Evolutionary conservation across 2,888 invertebrate species (phyloP).

Genomic region (Drosophila ustulata): DNA sequence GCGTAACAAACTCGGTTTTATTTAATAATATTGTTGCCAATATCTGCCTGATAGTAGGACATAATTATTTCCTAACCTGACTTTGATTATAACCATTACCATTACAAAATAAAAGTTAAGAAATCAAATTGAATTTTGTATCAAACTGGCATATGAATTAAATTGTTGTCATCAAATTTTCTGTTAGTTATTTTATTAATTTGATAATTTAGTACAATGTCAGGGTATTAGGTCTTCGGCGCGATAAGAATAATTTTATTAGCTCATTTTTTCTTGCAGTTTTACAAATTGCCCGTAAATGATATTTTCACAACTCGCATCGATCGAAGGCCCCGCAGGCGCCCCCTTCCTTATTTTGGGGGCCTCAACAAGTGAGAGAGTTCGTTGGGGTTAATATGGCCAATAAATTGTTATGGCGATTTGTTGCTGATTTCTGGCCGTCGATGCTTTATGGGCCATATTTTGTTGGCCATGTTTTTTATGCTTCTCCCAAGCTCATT

Average conservation of each 20-base stretch:
- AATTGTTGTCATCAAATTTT: neutral
- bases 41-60: neutral
- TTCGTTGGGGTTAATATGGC: constrained; percentile 76
- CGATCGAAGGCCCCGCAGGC: constrained; percentile 65
- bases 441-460: constrained; percentile 74
- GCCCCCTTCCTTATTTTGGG: constrained; percentile 14
- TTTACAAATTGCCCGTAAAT: constrained; percentile 82
- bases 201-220: neutral
- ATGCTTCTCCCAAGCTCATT: constrained; percentile 7
- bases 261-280: constrained; percentile 22
- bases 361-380: constrained; percentile 68
- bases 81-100: neutral
- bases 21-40: neutral
- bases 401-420: constrained; percentile 79
- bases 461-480: constrained; percentile 34
- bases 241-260: neutral
- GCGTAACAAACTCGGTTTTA: neutral
- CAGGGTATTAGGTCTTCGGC: constrained; percentile 29
- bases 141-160: too few species aligned
- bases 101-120: neutral
- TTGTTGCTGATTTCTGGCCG: constrained; percentile 65
- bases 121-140: neutral
- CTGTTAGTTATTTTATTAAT: neutral
- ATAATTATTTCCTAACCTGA: neutral
- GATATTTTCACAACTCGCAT: constrained; percentile 83